Conservation (phyloP, 2,888 invertebrate species). For the Maniola hyperantus region DNA sequence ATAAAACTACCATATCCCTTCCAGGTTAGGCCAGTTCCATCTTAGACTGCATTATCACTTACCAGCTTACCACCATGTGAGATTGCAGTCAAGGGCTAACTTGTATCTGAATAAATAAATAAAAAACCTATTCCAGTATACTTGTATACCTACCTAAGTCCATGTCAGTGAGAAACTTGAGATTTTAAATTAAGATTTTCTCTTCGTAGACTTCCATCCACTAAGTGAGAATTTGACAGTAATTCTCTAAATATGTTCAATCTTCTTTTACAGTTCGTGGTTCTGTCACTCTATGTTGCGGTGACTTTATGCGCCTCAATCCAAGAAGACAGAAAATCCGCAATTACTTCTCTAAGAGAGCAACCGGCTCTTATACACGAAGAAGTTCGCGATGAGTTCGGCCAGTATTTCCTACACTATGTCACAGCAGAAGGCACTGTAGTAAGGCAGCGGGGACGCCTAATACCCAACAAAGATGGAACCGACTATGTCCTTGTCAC, state of each 20-base stretch:
- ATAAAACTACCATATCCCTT: too few species aligned
- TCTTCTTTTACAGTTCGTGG: slow-evolving; percentile 26
- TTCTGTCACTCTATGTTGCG: slow-evolving; percentile 23
- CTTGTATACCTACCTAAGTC: too few species aligned
- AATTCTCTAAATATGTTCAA: background rate
- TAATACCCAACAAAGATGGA: slow-evolving; percentile 51
- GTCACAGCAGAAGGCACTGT: slow-evolving; percentile 58
- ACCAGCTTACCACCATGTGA: too few species aligned
- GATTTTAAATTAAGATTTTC: too few species aligned
- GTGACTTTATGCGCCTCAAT: slow-evolving; percentile 23
- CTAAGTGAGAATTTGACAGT: too few species aligned
- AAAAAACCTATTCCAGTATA: too few species aligned
- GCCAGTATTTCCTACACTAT: slow-evolving; percentile 56
- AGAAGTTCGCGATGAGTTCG: slow-evolving; percentile 54
- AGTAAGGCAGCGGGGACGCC: slow-evolving; percentile 50
- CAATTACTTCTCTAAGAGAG: background rate
- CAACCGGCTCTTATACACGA: slow-evolving; percentile 51
- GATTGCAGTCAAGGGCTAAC: too few species aligned
- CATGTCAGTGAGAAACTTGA: too few species aligned
- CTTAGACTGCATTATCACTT: too few species aligned
- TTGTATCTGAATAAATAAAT: too few species aligned
- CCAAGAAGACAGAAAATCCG: slow-evolving; percentile 8
- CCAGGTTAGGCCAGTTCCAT: too few species aligned
- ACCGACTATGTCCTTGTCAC: slow-evolving; percentile 48
- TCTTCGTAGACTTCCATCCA: too few species aligned